Evolutionary conservation across 2,888 invertebrate species (phyloP).

Genomic region (Athrips mouffetella): DNA sequence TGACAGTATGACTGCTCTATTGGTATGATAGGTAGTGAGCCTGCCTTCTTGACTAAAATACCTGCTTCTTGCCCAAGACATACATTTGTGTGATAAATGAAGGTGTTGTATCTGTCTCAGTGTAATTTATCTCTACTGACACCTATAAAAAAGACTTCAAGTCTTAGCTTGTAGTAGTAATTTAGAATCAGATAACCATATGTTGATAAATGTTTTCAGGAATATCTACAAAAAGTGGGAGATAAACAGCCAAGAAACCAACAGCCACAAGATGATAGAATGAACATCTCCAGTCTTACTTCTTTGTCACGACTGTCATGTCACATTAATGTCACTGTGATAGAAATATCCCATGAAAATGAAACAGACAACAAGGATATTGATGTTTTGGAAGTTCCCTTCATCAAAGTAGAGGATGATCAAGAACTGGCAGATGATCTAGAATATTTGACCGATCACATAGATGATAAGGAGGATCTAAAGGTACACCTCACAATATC

Average conservation of each 20-base stretch:
- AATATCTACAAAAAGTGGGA: neutral
- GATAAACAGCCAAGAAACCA: no score
- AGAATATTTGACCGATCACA: neutral
- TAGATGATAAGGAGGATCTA: slow-evolving; percentile 19
- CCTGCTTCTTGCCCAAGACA: no score
- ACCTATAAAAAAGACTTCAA: no score
- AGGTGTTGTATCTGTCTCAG: no score
- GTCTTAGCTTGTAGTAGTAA: no score
- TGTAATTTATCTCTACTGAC: no score
- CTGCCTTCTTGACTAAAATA: no score
- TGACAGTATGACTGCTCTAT: no score
- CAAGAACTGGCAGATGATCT: slow-evolving; percentile 23
- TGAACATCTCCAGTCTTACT: neutral
- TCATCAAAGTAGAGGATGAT: slow-evolving; percentile 40
- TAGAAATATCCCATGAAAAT: neutral
- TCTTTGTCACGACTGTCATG: neutral
- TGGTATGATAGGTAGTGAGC: no score
- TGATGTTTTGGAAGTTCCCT: slow-evolving; percentile 13
- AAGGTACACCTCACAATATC: slow-evolving; percentile 29
- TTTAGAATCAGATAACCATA: no score
- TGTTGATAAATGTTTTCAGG: slow-evolving; percentile 1
- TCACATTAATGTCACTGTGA: neutral
- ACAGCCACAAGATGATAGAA: no score
- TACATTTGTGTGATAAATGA: no score
- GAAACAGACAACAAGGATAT: neutral